Evolutionary conservation across 2,797 vertebrate species (phyloP), one percentile per base, ranked within the genome.

Genomic region (Knipowitschia caucasica): DNA sequence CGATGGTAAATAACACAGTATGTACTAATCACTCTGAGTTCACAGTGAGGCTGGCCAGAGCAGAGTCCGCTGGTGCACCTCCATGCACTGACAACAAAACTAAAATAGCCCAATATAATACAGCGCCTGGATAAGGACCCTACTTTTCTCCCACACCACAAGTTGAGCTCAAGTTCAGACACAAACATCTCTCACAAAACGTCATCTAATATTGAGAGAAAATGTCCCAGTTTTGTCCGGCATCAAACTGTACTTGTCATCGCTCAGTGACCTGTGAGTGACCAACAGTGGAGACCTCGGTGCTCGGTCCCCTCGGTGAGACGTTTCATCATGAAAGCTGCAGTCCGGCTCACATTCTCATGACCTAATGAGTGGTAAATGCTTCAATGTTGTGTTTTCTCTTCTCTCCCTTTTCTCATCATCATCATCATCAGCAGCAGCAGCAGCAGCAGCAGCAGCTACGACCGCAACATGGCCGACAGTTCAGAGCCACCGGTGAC

Each of bases 351-450:
- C 86, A 76, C 83, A 88, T 92, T 92, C 91, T 90, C 89, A 91
- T 91, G 91, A 91, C 91, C 89, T 91, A 89, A 91, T 91, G 81
- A 69, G 25, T 84, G 82, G 78, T 78, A 90, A 88, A 89, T 89
- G 86, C 83, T 74, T 85, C 78, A 86, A 86, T 62, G 75, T 59
- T 53, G 77, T 88, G 84, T 90, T 90, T 87, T 87, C 79, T 86
- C 82, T 81, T 75, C 71, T 79, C 69, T 79, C 73, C 64, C 69
- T 78, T 64, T 82, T 78, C 80, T 85, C 82, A 77, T 84, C 82
- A 65, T 59, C 73, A 73, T 69, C 83, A 69, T 59, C 47, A 38
- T 40, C 80, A 82, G 64, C 54, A 62, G 59, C 68, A 69, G 59
- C 68, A 67, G 21, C 40, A 44, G 36, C 17, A 39, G 18, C 36